These are phyloP conservation scores for Latrodectus elegans DNA, from an alignment of 2,888 invertebrate genomes.

Conservation along the genomic window DNA sequence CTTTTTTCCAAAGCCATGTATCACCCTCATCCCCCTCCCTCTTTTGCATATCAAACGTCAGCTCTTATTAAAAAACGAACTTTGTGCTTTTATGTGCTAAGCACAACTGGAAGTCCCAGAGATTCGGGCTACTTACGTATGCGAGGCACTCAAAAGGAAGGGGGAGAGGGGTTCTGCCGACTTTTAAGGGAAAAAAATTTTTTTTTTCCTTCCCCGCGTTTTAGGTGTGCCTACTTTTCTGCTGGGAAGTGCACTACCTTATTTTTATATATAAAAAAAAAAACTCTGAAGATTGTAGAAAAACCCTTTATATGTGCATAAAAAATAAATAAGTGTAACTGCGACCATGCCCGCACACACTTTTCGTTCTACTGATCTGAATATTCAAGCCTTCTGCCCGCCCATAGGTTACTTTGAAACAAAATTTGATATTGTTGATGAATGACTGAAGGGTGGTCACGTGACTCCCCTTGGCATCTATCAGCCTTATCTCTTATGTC, in stretches of 20 bases:
- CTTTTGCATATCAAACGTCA: conserved; percentile 65
- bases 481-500: conserved; percentile 9
- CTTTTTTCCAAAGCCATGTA: conserved; percentile 3
- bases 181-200: not conserved
- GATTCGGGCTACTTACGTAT: conserved; percentile 28
- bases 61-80: conserved; percentile 64
- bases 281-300: not conserved
- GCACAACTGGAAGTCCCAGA: not conserved
- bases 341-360: not conserved
- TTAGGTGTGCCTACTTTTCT: not conserved
- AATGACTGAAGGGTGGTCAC: conserved; percentile 36
- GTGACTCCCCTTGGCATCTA: conserved; percentile 25
- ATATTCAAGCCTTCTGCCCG: not conserved
- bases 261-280: not conserved
- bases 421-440: conserved; percentile 51
- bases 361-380: not conserved
- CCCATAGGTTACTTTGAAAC: conserved; percentile 5
- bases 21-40: conserved; percentile 15
- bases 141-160: conserved; percentile 38
- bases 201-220: not conserved
- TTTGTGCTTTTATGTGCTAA: conserved; percentile 37
- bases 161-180: not conserved
- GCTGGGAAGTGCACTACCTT: not conserved
- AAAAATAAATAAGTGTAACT: not conserved
- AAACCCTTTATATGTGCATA: not conserved